Percentiles rank a stretch among this genome's conserved stretches.
These are phyloP conservation scores for Actinia equina DNA, from an alignment of 64 coral and sea anemone genomes.

Conservation along the genomic window DNA sequence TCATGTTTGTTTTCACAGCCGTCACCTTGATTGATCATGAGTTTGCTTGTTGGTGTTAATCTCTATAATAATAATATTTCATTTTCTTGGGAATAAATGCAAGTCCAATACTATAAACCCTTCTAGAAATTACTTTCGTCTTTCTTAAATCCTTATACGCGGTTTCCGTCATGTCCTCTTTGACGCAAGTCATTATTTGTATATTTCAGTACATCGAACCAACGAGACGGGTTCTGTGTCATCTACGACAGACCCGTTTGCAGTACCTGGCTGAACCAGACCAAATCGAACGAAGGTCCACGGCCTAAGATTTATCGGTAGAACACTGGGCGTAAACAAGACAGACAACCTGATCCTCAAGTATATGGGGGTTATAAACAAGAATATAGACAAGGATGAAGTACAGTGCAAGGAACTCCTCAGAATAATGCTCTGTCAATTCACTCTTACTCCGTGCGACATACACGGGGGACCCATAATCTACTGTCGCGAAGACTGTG, in stretches of 20 bases:
- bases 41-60: no score
- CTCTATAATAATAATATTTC: no score
- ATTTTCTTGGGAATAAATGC: no score
- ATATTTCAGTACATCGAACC: background rate
- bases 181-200: background rate
- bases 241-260: constrained; percentile 1
- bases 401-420: constrained; percentile 55
- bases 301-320: constrained; percentile 53
- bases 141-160: no score
- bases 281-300: constrained; percentile 6
- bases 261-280: background rate
- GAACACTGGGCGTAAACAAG: constrained; percentile 31
- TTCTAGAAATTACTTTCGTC: no score
- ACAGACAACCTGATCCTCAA: constrained; percentile 44
- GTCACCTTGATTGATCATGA: no score
- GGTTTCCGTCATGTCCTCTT: no score
- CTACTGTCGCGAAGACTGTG: constrained; percentile 78
- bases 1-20: no score
- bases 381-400: constrained; percentile 19
- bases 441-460: constrained; percentile 56
- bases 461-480: background rate
- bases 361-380: constrained; percentile 35
- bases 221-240: background rate
- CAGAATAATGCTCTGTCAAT: constrained; percentile 46
- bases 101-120: no score